Percentiles rank a stretch among this genome's conserved stretches.
Conservation (phyloP, 2,113 vertebrate species). For the Petrocephalus zakoni region DNA sequence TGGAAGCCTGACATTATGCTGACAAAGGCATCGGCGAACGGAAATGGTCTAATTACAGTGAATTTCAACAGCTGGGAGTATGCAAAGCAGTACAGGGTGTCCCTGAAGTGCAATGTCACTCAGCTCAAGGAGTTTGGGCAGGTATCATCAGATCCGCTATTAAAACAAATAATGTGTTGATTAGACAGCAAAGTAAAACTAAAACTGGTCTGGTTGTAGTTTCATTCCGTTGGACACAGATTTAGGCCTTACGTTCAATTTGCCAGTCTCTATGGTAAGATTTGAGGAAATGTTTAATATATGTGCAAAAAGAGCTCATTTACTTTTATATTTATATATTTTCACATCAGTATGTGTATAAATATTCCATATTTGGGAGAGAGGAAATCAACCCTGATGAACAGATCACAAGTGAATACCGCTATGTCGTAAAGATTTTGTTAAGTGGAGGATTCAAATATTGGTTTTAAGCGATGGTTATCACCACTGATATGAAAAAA, state of each 20-base stretch:
- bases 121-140: slow-evolving; percentile 36
- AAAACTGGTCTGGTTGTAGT: not conserved
- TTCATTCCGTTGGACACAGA: not conserved
- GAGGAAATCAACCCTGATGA: not conserved
- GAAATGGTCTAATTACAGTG: slow-evolving; percentile 28
- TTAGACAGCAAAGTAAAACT: not conserved
- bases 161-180: not conserved
- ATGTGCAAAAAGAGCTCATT: not conserved
- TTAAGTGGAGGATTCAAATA: not conserved
- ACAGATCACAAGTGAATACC: not conserved
- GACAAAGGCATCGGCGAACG: not conserved
- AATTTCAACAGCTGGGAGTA: slow-evolving; percentile 45
- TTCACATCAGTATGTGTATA: not conserved
- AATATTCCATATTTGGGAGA: not conserved
- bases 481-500: not conserved
- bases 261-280: not conserved
- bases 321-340: not conserved
- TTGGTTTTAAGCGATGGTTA: not conserved
- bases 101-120: slow-evolving; percentile 33
- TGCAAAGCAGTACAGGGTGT: slow-evolving; percentile 52
- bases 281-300: not conserved
- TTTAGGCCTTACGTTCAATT: not conserved
- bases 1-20: slow-evolving; percentile 46
- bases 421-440: not conserved
- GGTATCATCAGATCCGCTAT: slow-evolving; percentile 36